Conservation (phyloP, 2,888 invertebrate species). For the Scaptomyza caliginosa region DNA sequence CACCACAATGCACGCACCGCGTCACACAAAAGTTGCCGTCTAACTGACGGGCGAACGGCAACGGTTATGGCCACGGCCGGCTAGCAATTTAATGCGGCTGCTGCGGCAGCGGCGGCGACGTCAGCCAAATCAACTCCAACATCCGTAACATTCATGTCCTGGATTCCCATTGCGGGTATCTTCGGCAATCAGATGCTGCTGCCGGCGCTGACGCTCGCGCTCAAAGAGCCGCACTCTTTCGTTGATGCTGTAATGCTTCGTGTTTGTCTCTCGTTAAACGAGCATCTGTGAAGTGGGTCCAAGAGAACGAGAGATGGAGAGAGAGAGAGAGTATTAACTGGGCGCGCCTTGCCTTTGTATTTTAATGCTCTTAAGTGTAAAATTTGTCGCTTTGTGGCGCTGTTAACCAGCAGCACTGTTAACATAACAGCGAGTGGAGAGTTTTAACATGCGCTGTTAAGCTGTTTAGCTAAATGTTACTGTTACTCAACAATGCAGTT, state of each 20-base stretch:
- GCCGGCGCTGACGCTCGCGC: constrained; percentile 20
- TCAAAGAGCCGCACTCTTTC: constrained; percentile 41
- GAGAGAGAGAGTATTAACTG: constrained; percentile 13
- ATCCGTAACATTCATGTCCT: constrained; percentile 33
- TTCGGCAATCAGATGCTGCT: constrained; percentile 16
- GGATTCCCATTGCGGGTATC: constrained; percentile 28
- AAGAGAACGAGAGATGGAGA: neutral
- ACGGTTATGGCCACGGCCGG: constrained; percentile 31
- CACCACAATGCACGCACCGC: constrained; percentile 48
- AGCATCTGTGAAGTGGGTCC: neutral
- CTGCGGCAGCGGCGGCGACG: constrained; percentile 13
- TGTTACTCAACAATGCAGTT: neutral
- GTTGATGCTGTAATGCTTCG: constrained; percentile 32
- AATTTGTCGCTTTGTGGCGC: constrained; percentile 55
- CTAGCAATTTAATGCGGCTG: constrained; percentile 28
- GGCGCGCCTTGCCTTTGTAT: constrained; percentile 40
- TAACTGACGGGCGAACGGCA: constrained; percentile 52
- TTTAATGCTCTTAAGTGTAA: constrained; percentile 22
- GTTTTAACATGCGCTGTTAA: constrained; percentile 24
- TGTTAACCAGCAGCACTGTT: constrained; percentile 15
- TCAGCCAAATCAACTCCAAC: constrained; percentile 14
- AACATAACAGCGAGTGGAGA: constrained; percentile 45
- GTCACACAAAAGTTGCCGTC: constrained; percentile 64
- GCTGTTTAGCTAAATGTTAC: neutral
- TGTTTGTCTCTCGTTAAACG: constrained; percentile 5